Base-by-base conservation (phyloP, 1,140 invertebrate genomes). In the Amphibalanus amphitrite region DNA sequence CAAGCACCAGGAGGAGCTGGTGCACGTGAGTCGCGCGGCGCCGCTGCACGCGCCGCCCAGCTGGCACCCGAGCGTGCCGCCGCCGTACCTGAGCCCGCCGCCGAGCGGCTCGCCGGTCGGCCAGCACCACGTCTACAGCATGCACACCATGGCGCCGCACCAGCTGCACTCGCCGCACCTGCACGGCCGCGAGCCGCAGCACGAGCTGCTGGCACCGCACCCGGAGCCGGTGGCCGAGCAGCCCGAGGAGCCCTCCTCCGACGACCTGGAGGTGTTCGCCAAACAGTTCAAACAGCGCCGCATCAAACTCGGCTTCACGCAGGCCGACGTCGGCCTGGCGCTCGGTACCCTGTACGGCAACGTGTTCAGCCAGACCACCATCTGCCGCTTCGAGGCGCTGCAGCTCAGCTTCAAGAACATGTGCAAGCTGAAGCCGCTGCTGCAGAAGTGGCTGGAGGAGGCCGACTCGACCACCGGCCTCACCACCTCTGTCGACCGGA, bases 401-500 rank as follows among this genome's bases (percentile, higher is more conserved):
- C 97, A 99, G 81, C 84, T 99, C 75, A 97, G 93, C 82, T 99
- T 99, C 85, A 99, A 99, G 82, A 99, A 99, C 81, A 99, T 99
- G 97, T n/a, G n/a, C n/a, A n/a, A n/a, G n/a, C n/a, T n/a, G n/a
- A n/a, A n/a, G n/a, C n/a, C n/a, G n/a, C n/a, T n/a, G n/a, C n/a
- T n/a, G n/a, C n/a, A n/a, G n/a, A n/a, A n/a, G n/a, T n/a, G n/a
- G n/a, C n/a, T n/a, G 38, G 96, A 99, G 81, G 97, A 99, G 80
- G 97, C 97, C 17, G 97, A 99, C 79, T 95, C 92, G 72, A 95
- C 93, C 73, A 98, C 94, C 38, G 96, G 95, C 28, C 96, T 94
- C 74, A 93, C 95, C n/a, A 97, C 95, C 26, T 94, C 90, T 78
- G 97, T 97, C 81, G 95, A 98, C 82, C 98, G 98, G 83, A 98